Conservation (phyloP, 2,888 invertebrate genomes). For the Thyatira batis region DNA sequence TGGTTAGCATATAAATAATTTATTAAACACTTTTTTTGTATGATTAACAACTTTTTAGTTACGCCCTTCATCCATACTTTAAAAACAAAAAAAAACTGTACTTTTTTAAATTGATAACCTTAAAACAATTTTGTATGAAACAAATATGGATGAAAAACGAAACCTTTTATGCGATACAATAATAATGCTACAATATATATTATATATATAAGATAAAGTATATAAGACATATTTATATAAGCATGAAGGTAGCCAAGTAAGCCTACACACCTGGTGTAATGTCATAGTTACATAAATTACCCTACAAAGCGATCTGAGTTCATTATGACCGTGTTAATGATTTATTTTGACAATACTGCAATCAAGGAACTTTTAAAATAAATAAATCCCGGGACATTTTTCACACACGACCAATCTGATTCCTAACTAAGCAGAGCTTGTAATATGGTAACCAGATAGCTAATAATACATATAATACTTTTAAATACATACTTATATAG, state of each 20-base stretch:
- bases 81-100: neutral
- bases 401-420: no score
- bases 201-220: conserved; percentile 5
- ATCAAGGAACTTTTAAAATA: neutral
- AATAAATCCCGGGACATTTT: neutral
- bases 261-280: conserved; percentile 49
- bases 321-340: neutral
- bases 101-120: no score
- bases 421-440: neutral
- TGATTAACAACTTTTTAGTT: neutral
- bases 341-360: neutral
- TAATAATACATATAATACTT: no score
- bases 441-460: no score
- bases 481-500: no score
- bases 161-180: neutral
- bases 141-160: neutral
- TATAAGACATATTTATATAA: conserved; percentile 22
- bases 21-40: neutral
- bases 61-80: neutral
- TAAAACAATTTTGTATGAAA: no score
- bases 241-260: conserved; percentile 33
- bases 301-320: conserved; percentile 21
- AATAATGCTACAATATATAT: neutral
- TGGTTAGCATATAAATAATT: neutral
- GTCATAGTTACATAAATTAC: conserved; percentile 31